Conservation (phyloP, 2,888 invertebrate genomes). For the Drosophila paranaensis region DNA sequence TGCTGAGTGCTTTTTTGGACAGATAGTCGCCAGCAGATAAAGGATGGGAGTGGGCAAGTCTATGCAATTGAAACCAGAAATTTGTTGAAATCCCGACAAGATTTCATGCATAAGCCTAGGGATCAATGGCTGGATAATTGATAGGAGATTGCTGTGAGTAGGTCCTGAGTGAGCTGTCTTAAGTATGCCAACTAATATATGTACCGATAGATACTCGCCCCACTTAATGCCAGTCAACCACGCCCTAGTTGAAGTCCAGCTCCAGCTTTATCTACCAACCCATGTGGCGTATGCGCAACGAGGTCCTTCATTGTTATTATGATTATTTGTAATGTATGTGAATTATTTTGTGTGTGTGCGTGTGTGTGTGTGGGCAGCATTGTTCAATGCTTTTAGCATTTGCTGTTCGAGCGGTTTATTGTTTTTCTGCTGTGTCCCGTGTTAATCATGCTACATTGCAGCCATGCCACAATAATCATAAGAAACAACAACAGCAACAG, state of each 20-base stretch:
- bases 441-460: constrained; percentile 76
- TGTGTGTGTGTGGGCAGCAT: constrained; percentile 31
- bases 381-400: constrained; percentile 68
- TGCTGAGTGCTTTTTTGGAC: constrained; percentile 59
- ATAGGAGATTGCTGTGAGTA: background rate
- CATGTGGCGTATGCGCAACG: constrained; percentile 51
- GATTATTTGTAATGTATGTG: constrained; percentile 69
- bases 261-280: background rate
- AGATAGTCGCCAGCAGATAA: constrained; percentile 52
- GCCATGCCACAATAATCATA: constrained; percentile 67
- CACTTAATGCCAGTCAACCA: too few relatives aligned
- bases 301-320: constrained; percentile 62
- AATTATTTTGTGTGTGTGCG: constrained; percentile 30
- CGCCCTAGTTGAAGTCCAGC: too few relatives aligned
- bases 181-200: background rate
- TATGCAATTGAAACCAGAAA: constrained; percentile 23
- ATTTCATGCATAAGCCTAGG: background rate
- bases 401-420: constrained; percentile 48
- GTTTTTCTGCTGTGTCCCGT: constrained; percentile 42
- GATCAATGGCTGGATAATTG: background rate
- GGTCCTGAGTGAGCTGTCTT: background rate
- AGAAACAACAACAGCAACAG: constrained; percentile 55
- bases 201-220: too few relatives aligned
- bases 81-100: constrained; percentile 19
- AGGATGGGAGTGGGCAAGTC: constrained; percentile 27